Evolutionary conservation across 1,140 invertebrate species (phyloP), one percentile per base, ranked within the genome.

Genomic region (Dolichoris vasculosae): DNA sequence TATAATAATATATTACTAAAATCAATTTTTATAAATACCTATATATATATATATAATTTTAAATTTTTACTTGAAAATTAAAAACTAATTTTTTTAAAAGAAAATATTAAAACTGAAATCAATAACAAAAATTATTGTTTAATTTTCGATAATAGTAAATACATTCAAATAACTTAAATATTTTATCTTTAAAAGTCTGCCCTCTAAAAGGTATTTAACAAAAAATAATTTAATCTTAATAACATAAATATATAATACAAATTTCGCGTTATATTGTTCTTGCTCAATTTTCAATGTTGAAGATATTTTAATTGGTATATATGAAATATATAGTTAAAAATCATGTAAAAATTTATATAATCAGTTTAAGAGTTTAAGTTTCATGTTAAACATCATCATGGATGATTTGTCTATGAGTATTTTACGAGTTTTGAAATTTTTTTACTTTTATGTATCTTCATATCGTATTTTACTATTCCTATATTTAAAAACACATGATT

Each of bases 281-380:
- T 59, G 23, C 20, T 4, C 55, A 4, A 59, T 59, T 59, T 59
- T 59, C 26, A 20, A 26, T 59, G 55, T 26, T 75, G 7, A n/a
- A 30, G n/a, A 13, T 71, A 73, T 63, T 77, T 51, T 59, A 46
- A 76, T 40, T n/a, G 13, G 20, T 80, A 67, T 51, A 51, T 67
- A 35, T 55, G 2, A 46, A 82, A 13, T 43, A 30, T 80, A 83
- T 77, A 32, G 77, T 35, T 83, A 48, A 38, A 67, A 77, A 30
- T 77, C 77, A 83, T 43, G 59, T 76, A 64, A 67, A 6, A 15
- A 48, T 67, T 77, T 77, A 51, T 64, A 40, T 38, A 63, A 83
- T 55, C 9, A 63, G 26, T 73, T 1, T 46, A 75, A 38, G 11
- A 63, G 26, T 73, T 1, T 46, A 75, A 38, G 11, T 64, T 40